Base-by-base conservation (phyloP, 2,113 vertebrate species). In the Nothoprocta pentlandii region DNA sequence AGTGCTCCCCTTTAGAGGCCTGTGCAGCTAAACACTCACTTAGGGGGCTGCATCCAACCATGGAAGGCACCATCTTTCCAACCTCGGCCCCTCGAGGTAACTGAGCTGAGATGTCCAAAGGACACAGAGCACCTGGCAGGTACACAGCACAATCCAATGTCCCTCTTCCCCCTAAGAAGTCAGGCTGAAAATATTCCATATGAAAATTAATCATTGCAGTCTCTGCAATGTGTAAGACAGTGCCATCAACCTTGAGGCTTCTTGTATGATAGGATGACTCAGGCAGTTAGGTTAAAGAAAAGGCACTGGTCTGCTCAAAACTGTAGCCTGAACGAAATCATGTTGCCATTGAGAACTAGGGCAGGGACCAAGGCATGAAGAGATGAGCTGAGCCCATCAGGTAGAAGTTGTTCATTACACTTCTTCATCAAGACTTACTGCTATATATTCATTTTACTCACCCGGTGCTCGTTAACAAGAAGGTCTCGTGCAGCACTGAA, bases 401-500 rank as follows among this genome's bases (percentile, higher is more conserved):
- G 34, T 19, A 91, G 32, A 32, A 12, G 63, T n/a, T 19, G 42
- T 13, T 75, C 39, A 16, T 51, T 61, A 63, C 1, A 78, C 3
- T 21, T 34, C 32, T 6, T 59, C 4, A 16, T 12, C 68, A 41
- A 11, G 26, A 58, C 22, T 51, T 30, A 58, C 5, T n/a, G 28
- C 36, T 59, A 51, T 69, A 5, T 2, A 19, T 7, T n/a, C 0
- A 8, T 26, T 6, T 34, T 44, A 93, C 98, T 97, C 93, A 99
- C 99, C 98, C 99, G 98, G 97, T 99, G 99, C 26, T 99, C 98
- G 17, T 98, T 97, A 96, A 99, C 98, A 74, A 99, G 99, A 76
- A 99, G 99, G 95, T 99, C 99, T 66, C 99, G 98, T 12, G 99
- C 99, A 41, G 99, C 98, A 59, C 98, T 98, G 96, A 99, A 99